Percentiles rank a stretch among this genome's conserved stretches.
Evolutionary conservation across 2,797 vertebrate genomes (phyloP).

Genomic region (Peromyscus melanophrys): DNA sequence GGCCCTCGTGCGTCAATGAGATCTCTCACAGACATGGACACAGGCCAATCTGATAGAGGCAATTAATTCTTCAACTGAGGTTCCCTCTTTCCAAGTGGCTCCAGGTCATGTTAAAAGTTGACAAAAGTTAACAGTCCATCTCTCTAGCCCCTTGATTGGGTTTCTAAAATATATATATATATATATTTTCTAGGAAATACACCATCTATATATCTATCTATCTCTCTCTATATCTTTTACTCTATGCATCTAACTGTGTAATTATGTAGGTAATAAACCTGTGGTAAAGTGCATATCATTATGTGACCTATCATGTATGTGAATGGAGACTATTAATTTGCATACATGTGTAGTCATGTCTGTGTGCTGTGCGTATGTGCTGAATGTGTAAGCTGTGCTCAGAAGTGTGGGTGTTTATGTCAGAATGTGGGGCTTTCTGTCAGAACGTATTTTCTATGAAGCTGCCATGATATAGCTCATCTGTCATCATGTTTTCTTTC

Average conservation of each 20-base stretch:
- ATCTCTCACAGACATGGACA: not conserved
- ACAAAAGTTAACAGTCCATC: not conserved
- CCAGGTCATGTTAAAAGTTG: not conserved
- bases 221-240: not conserved
- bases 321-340: constrained; percentile 13
- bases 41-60: not conserved
- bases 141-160: not conserved
- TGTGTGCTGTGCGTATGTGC: not conserved
- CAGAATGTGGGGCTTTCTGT: not conserved
- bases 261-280: constrained; percentile 24
- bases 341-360: not conserved
- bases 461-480: not conserved
- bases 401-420: not conserved
- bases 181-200: not conserved
- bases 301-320: constrained; percentile 30
- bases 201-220: not conserved
- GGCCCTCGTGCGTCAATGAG: not conserved
- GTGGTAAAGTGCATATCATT: not conserved
- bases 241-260: not conserved
- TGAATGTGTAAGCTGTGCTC: constrained; percentile 12
- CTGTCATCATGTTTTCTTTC: not conserved
- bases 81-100: not conserved
- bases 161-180: constrained; percentile 1
- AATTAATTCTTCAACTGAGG: not conserved
- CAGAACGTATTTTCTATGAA: constrained; percentile 11